Percentiles rank a stretch among this genome's conserved stretches.
These are phyloP conservation scores for Bombus waltoni DNA, from an alignment of 1,140 invertebrate genomes.

Conservation along the genomic window DNA sequence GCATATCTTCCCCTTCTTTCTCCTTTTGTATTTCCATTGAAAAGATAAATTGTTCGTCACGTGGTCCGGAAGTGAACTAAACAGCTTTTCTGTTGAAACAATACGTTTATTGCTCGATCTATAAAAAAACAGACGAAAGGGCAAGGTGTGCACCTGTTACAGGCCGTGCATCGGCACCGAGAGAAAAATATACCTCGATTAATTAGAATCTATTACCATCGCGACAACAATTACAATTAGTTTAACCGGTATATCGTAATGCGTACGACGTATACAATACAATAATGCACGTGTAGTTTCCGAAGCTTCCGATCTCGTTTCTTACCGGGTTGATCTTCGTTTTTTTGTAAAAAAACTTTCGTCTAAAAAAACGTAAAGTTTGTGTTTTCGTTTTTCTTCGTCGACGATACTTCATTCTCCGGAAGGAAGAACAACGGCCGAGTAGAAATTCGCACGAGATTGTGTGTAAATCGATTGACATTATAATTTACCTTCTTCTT, in stretches of 20 bases:
- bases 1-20: too few species aligned
- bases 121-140: conserved; percentile 55
- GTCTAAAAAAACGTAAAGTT: neutral
- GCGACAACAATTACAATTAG: conserved; percentile 48
- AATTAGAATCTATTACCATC: conserved; percentile 47
- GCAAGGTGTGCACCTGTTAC: conserved; percentile 51
- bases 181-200: conserved; percentile 50
- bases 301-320: conserved; percentile 31
- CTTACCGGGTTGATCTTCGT: neutral
- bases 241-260: conserved; percentile 37
- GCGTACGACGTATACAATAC: conserved; percentile 35
- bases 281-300: conserved; percentile 43
- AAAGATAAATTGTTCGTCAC: too few species aligned
- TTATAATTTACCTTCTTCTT: neutral
- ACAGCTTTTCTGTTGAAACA: conserved; percentile 39
- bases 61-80: neutral
- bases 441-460: neutral
- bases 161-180: conserved; percentile 52
- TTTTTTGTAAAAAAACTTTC: neutral
- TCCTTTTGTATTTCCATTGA: too few species aligned
- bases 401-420: neutral
- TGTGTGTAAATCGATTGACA: neutral
- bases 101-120: conserved; percentile 64
- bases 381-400: neutral
- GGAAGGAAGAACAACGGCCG: neutral